Percentiles rank a stretch among this genome's conserved stretches.
These are phyloP conservation scores for Gallinago nigripennis DNA, from an alignment of 2,797 vertebrate genomes.

Conservation along the genomic window DNA sequence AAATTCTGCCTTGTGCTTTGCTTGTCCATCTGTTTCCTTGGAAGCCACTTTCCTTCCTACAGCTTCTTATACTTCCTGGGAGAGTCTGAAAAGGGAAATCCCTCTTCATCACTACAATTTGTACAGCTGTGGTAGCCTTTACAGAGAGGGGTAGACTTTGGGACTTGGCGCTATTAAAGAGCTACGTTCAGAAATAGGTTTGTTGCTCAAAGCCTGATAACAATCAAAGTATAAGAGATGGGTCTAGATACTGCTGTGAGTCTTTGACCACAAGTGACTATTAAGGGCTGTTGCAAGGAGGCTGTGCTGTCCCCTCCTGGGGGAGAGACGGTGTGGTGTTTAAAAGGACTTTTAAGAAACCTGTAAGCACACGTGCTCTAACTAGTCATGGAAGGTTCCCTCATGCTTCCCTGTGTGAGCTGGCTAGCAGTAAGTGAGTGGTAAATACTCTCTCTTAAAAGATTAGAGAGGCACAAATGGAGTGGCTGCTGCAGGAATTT, in stretches of 20 bases:
- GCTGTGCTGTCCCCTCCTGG: fast-evolving
- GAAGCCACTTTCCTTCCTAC: not conserved
- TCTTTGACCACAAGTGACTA: not conserved
- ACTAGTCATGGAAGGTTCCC: not conserved
- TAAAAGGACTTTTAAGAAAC: not conserved
- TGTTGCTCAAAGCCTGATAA: not conserved
- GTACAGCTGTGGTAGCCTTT: not conserved
- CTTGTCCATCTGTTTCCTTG: not conserved
- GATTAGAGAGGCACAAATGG: not conserved
- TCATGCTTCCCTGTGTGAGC: not conserved
- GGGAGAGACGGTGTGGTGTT: not conserved
- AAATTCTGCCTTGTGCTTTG: not conserved
- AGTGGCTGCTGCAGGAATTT: not conserved
- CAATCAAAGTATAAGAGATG: not conserved
- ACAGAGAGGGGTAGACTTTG: not conserved
- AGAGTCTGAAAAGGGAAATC: not conserved
- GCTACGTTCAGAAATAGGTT: not conserved
- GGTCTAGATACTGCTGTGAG: not conserved
- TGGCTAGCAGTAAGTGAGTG: not conserved
- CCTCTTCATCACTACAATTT: not conserved
- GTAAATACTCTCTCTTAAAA: not conserved
- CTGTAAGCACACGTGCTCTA: not conserved
- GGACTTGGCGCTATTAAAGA: not conserved
- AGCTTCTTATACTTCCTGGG: not conserved
- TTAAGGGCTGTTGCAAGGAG: not conserved